Conservation (phyloP, 2,797 vertebrate species). For the Manis javanica region DNA sequence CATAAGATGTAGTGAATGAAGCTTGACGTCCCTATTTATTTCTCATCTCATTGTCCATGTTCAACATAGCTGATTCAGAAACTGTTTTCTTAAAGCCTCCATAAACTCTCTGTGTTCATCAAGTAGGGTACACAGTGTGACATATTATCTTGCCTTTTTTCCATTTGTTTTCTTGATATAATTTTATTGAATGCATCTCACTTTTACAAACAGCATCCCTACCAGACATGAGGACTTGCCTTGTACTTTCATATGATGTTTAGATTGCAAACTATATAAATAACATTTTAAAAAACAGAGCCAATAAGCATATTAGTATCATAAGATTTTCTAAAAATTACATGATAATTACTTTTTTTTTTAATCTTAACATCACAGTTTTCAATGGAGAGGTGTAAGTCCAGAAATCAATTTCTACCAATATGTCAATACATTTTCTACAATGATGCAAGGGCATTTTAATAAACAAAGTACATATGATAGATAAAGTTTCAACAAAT, state of each 20-base stretch:
- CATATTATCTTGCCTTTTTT: background rate
- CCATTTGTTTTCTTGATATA: background rate
- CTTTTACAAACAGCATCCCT: background rate
- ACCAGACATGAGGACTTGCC: no score
- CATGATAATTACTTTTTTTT: background rate
- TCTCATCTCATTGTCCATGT: background rate
- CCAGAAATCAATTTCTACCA: background rate
- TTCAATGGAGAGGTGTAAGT: background rate
- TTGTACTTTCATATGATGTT: background rate
- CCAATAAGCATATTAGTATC: background rate
- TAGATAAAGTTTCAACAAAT: background rate
- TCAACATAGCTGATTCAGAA: background rate
- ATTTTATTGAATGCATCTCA: background rate
- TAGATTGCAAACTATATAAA: background rate
- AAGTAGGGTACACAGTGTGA: background rate
- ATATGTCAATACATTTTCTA: background rate
- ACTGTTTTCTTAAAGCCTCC: background rate
- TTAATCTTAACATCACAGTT: background rate
- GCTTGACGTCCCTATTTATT: background rate
- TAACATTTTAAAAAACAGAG: background rate
- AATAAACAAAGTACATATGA: background rate
- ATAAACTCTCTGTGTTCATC: background rate
- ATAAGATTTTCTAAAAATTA: background rate
- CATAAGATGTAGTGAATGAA: background rate
- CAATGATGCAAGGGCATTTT: background rate